A percentile compares a stretch with the other conserved stretches of the same genome.
These are phyloP conservation scores for Drosophila emarginata DNA, from an alignment of 2,888 invertebrate species.

Conservation along the genomic window DNA sequence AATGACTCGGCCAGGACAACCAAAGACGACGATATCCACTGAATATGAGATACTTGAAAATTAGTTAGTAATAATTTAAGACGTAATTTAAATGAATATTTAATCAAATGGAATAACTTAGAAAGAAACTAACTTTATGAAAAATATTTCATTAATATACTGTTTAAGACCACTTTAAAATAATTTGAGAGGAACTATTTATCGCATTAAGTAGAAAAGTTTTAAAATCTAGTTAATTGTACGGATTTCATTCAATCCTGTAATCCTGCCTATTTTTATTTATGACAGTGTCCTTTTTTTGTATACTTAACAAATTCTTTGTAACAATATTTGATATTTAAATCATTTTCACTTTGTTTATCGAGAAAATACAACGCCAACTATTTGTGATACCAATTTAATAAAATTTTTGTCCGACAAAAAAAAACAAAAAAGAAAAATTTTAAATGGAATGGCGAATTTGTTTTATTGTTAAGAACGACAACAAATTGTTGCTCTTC, in stretches of 20 bases:
- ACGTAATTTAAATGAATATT: background rate
- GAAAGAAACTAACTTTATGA: background rate
- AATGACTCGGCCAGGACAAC: background rate
- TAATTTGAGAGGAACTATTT: no score
- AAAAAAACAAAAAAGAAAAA: background rate
- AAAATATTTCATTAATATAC: no score
- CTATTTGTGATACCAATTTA: background rate
- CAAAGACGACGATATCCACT: background rate
- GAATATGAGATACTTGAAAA: constrained; percentile 18
- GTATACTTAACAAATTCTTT: background rate
- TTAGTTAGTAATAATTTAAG: background rate
- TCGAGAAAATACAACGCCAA: background rate
- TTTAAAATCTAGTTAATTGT: no score
- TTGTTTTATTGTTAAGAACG: background rate
- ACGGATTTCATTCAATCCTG: no score
- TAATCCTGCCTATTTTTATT: no score
- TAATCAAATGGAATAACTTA: background rate
- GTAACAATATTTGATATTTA: background rate
- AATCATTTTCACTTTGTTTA: background rate
- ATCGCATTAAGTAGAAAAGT: no score
- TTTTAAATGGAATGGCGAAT: background rate
- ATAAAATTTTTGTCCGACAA: background rate
- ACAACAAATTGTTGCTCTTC: background rate
- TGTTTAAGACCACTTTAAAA: background rate
- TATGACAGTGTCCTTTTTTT: no score